Evolutionary conservation across 2,888 invertebrate species (phyloP).

Genomic region (Abrostola tripartita): DNA sequence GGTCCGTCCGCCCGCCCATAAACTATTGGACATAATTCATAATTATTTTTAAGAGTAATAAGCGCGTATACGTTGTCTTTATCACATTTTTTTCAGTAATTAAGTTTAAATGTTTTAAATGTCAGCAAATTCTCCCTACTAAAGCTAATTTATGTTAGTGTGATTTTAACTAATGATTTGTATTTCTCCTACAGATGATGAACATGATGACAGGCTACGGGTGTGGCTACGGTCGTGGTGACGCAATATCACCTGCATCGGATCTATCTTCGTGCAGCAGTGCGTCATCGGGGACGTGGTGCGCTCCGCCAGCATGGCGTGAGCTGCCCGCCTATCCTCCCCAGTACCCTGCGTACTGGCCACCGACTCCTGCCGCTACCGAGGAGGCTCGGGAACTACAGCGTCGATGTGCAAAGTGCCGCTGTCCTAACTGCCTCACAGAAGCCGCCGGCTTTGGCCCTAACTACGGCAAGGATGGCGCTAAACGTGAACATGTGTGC

Average conservation of each 20-base stretch:
- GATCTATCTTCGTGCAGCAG: constrained; percentile 83
- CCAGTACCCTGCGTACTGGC: constrained; percentile 85
- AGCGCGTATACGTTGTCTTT: constrained; percentile 26
- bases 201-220: constrained; percentile 82
- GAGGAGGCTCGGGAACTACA: constrained; percentile 88
- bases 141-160: constrained; percentile 2
- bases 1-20: constrained; percentile 84
- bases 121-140: neutral
- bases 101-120: constrained; percentile 3
- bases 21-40: constrained; percentile 66
- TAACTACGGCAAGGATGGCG: constrained; percentile 91
- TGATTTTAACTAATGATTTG: constrained; percentile 24
- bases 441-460: constrained; percentile 93
- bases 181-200: constrained; percentile 79
- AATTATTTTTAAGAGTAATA: constrained; percentile 59
- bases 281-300: constrained; percentile 80
- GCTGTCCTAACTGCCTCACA: constrained; percentile 94
- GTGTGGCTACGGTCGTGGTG: constrained; percentile 84
- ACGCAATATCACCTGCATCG: constrained; percentile 84
- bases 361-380: constrained; percentile 78
- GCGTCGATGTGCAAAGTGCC: constrained; percentile 92
- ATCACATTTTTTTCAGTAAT: constrained; percentile 19
- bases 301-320: constrained; percentile 79
- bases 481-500: constrained; percentile 94
- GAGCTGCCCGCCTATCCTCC: constrained; percentile 80